Base-by-base conservation (phyloP, 2,113 vertebrate genomes). In the Brienomyrus brachyistius region DNA sequence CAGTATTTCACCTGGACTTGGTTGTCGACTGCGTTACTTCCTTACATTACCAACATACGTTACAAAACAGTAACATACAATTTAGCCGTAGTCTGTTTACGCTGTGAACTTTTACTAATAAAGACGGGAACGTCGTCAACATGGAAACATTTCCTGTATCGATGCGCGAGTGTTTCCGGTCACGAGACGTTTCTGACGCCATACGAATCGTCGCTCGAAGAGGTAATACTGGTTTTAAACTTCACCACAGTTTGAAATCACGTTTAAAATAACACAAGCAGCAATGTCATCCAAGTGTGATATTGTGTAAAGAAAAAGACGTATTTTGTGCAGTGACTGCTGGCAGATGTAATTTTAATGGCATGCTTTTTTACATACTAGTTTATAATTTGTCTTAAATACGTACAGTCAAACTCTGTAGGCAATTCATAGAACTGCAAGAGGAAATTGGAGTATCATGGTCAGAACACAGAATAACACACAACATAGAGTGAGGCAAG, bases 101-200 rank as follows among this genome's bases (percentile, higher is more conserved):
- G 74, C 35, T 19, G 15, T 19, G 35, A 80, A 80, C 74, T 85
- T 51, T 31, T 54, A 87, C 48, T 6, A 31, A 27, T 35, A 43
- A 27, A 87, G 43, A 48, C 19, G 5, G 31, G 48, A 21, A 15
- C 45, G 40, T 48, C 45, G 82, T 70, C 45, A 77, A 74, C 88
- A 74, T 31, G 23, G 51, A 48, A 80, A 70, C 59, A 89, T 51
- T 89, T 82, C 88, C 88, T 51, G 74, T 45, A 66, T 88, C 56
- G 10, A 5, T 23, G 19, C 35, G 11, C 52, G 45, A 19, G 56
- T 15, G 35, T n/a, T 88, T 88, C 87, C 87, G 52, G 52, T 62
- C 31, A 88, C 87, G 86, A 88, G 19, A 70, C 35, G 74, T 80
- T 80, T 80, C 35, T 3, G 74, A 1, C 70, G 27, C 15, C 70